Evolutionary conservation across 2,888 invertebrate genomes (phyloP).

Genomic region (Rhorus exstirpatorius): DNA sequence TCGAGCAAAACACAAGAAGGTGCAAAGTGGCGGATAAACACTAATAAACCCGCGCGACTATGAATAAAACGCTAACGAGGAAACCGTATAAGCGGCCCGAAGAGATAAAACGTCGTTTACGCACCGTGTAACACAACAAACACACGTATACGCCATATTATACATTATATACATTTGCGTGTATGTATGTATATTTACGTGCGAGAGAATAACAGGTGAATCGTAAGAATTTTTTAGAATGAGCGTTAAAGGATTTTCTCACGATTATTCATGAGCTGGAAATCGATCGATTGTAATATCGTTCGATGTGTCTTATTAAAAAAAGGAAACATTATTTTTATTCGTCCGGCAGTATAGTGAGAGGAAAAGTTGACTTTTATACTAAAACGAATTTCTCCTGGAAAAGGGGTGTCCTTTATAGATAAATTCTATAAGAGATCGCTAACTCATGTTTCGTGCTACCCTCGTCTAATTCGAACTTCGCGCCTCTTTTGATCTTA

Average conservation of each 20-base stretch:
- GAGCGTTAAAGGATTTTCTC: not conserved
- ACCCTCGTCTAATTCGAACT: too few species aligned
- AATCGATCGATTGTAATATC: not conserved
- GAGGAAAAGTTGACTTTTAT: too few species aligned
- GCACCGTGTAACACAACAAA: conserved; percentile 55
- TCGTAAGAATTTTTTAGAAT: conserved; percentile 20
- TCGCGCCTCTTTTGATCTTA: too few species aligned
- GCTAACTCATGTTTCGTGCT: too few species aligned
- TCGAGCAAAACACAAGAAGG: conserved; percentile 71
- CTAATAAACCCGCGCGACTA: conserved; percentile 79
- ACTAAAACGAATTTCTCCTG: too few species aligned
- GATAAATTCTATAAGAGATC: too few species aligned
- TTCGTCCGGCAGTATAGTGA: too few species aligned
- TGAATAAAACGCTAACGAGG: conserved; percentile 82
- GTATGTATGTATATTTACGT: conserved; percentile 22
- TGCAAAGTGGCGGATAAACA: conserved; percentile 82
- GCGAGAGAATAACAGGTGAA: conserved; percentile 40
- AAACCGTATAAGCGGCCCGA: conserved; percentile 69
- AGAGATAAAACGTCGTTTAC: conserved; percentile 76
- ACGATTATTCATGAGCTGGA: not conserved
- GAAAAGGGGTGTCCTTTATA: too few species aligned
- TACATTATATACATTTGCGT: conserved; percentile 13
- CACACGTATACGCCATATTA: not conserved
- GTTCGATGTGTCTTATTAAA: too few species aligned
- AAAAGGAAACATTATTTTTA: too few species aligned